Evolutionary conservation across 2,113 vertebrate species (phyloP), one percentile per base, ranked within the genome.

Genomic region (Sinocyclocheilus anshuiensis): DNA sequence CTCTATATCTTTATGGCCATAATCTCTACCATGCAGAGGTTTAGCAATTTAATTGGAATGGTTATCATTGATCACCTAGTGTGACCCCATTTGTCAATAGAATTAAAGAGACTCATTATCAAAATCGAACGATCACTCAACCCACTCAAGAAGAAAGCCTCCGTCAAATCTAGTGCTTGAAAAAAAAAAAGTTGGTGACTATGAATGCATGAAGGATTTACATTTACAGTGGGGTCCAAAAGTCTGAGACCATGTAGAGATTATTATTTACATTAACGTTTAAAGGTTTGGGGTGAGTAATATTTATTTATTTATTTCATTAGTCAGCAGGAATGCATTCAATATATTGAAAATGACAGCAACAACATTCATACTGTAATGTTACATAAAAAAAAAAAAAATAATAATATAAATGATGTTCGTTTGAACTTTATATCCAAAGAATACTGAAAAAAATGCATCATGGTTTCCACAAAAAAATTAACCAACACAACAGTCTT

Each of bases 61-160:
- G 57, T 71, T 65, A 80, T 53, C 78, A 87, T 22, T 87, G 79
- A 87, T 89, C 86, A 87, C 59, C 33, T 16, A 83, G 48, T 53
- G 69, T 75, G 79, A 29, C 13, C 24, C 42, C 75, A 85, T 86
- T 87, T 87, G 33, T 83, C 86, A 86, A 63, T 81, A 84, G 69
- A 88, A 86, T 88, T 71, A 82, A 87, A 77, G 26, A 82, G 48
- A 75, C 85, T 86, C 72, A 86, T 81, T 84, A 86, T 86, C 79
- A 83, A 83, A 85, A 86, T 53, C 63, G 75, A 79, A 74, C 36
- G 55, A 74, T 83, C 36, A 39, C 59, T 86, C 61, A 78, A 33
- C 15, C 39, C 48, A 24, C 36, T 48, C 48, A 63, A 84, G 82
- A 71, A 63, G 42, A 79, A 26, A 22, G 1, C 24, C 53, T 59